A percentile compares a stretch with the other conserved stretches of the same genome.
Conservation (phyloP, 2,797 vertebrate genomes). For the Pitangus sulphuratus region DNA sequence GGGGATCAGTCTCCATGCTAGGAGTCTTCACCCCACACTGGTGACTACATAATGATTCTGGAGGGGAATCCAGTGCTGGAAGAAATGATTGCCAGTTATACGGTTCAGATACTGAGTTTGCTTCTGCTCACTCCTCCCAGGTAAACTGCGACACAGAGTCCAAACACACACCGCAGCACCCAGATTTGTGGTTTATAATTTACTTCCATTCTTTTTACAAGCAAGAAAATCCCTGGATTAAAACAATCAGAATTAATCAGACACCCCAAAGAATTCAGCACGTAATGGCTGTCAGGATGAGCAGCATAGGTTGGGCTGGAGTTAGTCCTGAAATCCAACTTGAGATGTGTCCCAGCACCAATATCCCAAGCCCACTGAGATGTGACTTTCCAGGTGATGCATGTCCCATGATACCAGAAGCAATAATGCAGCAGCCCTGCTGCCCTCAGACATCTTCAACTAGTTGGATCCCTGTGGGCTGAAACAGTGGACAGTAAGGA, state of each 20-base stretch:
- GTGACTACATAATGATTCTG: background rate
- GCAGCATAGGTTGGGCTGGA: background rate
- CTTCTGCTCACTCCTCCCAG: background rate
- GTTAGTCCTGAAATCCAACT: background rate
- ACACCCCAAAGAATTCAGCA: background rate
- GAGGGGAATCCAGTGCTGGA: background rate
- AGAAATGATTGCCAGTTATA: background rate
- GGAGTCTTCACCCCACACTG: background rate
- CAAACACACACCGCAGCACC: background rate
- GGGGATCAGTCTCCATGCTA: background rate
- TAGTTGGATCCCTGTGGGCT: background rate
- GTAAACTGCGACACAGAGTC: background rate
- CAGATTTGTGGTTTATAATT: background rate
- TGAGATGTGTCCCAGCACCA: background rate
- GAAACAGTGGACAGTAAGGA: background rate
- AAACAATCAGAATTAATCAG: constrained; percentile 25
- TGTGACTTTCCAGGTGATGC: background rate
- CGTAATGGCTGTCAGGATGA: background rate
- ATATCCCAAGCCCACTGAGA: background rate
- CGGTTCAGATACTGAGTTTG: fast-evolving
- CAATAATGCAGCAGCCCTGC: background rate
- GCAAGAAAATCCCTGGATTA: background rate
- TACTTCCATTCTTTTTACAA: constrained; percentile 31
- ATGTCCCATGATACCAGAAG: background rate
- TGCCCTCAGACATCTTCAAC: background rate